Conservation (phyloP, 2,797 vertebrate species). For the Pagetopsis macropterus region DNA sequence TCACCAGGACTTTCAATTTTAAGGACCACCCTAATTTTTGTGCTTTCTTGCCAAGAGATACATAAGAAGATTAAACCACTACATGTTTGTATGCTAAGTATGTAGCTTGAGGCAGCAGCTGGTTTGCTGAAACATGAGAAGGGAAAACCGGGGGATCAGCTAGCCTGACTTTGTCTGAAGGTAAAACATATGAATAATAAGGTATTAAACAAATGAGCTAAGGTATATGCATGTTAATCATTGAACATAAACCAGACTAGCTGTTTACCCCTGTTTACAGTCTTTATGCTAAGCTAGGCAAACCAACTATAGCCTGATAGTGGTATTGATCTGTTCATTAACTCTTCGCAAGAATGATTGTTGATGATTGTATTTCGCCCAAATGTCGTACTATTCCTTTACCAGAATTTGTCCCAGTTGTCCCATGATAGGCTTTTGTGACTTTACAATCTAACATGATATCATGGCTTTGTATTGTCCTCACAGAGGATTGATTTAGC, state of each 20-base stretch:
- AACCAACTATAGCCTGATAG: not conserved
- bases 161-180: not conserved
- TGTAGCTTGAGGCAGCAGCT: not conserved
- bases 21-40: too few relatives aligned
- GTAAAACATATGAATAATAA: not conserved
- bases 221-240: not conserved
- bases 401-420: not conserved
- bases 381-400: not conserved
- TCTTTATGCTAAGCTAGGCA: not conserved
- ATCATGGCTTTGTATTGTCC: conserved; percentile 35
- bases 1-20: too few relatives aligned
- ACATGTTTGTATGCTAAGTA: not conserved
- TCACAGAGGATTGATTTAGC: conserved; percentile 37
- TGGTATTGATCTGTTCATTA: not conserved
- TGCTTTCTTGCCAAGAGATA: not conserved
- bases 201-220: not conserved
- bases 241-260: not conserved
- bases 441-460: conserved; percentile 25
- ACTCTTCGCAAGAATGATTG: not conserved
- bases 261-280: not conserved
- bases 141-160: not conserved
- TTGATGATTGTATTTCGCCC: not conserved
- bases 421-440: conserved; percentile 29
- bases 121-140: not conserved
- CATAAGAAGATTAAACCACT: not conserved